Base-by-base conservation (phyloP, 2,888 invertebrate species). In the Mallateleia sp. region DNA sequence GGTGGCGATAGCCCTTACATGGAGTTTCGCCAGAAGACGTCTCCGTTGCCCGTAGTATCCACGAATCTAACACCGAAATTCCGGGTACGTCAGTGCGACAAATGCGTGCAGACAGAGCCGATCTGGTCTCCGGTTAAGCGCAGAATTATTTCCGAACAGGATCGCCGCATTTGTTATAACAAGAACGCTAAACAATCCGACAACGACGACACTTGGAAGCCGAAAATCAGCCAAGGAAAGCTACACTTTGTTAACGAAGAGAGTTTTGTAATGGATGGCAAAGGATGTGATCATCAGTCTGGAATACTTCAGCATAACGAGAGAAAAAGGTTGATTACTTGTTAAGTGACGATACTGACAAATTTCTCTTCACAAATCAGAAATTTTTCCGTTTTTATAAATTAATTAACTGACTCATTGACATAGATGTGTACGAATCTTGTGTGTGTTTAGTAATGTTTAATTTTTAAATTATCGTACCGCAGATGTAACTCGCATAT, bases 1-100 rank as follows among this genome's bases (percentile, higher is more conserved):
- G 95, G 93, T 20, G 93, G 94, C 88, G 91, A 95, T 74, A 95
- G 93, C 82, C 95, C 95, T 62, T 96, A 96, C 89, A 95, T 95
- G 95, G 95, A 95, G 86, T 96, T 95, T 91, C 95, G 95, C 66
- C 95, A 95, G 88, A 92, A 89, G 58, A 88, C 89, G 69, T 88
- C 94, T 80, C 95, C 93, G 66, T 95, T 96, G 91, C 96, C 96
- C 64, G 95, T 96, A 88, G 96, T 96, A 93, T 96, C 96, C 91
- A 96, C 96, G 90, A 94, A 89, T 75, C 74, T 92, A 75, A 91
- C 94, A 93, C 96, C 97, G 89, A 97, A 97, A 93, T 98, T 97
- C 94, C 96, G 96, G 91, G 95, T 97, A n/a, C 95, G 95, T 85
- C 96, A 95, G 79, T 96, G 96, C 91, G 95, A 96, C 79, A 95